Percentiles rank a stretch among this genome's conserved stretches.
phyloP scores from a whole-genome alignment of 2,888 invertebrate genomes.

The Drosophila setosimentum region DNA sequence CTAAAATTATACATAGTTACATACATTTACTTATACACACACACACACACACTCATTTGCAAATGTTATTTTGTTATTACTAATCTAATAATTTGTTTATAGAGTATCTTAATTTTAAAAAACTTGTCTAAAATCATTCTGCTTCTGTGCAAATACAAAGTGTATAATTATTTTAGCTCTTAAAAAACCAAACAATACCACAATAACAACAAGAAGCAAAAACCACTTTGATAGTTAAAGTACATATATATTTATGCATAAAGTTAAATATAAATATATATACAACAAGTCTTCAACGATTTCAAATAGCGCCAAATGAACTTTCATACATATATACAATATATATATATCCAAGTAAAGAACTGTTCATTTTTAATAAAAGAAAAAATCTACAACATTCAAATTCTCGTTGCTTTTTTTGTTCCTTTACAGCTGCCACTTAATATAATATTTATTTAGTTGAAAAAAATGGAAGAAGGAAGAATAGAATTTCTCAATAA shows the following conservation, averaged over 20 bases:
- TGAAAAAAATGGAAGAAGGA: background rate
- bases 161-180: constrained; percentile 35
- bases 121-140: constrained; percentile 44
- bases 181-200: constrained; percentile 13
- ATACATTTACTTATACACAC: constrained; percentile 30
- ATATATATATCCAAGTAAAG: constrained; percentile 53
- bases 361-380: constrained; percentile 60
- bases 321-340: constrained; percentile 54
- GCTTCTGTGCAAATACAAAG: constrained; percentile 48
- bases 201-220: background rate
- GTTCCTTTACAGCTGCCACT: background rate
- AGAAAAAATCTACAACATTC: constrained; percentile 26
- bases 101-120: constrained; percentile 22
- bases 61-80: constrained; percentile 57
- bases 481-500: background rate
- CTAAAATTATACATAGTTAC: constrained; percentile 46
- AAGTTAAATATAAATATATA: constrained; percentile 32
- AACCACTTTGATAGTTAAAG: constrained; percentile 46
- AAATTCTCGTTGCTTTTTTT: background rate
- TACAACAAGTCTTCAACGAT: constrained; percentile 59
- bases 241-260: constrained; percentile 38
- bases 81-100: constrained; percentile 39
- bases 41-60: constrained; percentile 31
- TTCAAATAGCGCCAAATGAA: constrained; percentile 76
- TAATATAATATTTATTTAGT: background rate